Conservation (phyloP, 2,113 vertebrate genomes). For the Perca flavescens region DNA sequence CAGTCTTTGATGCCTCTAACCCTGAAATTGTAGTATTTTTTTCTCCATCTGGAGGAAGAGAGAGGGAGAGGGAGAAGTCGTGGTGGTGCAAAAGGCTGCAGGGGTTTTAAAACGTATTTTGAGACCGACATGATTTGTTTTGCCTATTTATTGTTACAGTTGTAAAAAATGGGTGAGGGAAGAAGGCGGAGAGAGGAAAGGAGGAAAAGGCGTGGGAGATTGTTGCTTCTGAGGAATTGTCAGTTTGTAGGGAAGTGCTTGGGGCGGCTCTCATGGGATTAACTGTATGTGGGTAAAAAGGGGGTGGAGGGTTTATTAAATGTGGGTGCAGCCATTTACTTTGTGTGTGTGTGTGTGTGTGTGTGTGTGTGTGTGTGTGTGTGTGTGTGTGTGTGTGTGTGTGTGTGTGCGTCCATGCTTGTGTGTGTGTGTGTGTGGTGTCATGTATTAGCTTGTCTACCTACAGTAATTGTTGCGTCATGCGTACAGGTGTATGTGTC, state of each 20-base stretch:
- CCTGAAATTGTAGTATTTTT: constrained; percentile 25
- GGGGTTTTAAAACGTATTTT: constrained; percentile 47
- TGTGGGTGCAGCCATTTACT: constrained; percentile 28
- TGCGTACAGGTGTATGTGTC: constrained; percentile 12
- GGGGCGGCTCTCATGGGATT: constrained; percentile 69
- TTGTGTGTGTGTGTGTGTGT: constrained; percentile 3
- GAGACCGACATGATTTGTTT: constrained; percentile 52
- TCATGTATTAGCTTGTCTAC: neutral
- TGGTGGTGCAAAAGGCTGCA: constrained; percentile 20
- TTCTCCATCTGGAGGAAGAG: constrained; percentile 17
- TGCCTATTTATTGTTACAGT: constrained; percentile 54
- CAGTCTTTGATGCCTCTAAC: constrained; percentile 16
- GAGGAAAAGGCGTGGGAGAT: constrained; percentile 18
- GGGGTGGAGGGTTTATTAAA: constrained; percentile 50
- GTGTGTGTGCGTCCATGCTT: neutral
- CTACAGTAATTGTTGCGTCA: neutral
- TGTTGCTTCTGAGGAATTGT: constrained; percentile 57
- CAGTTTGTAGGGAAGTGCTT: constrained; percentile 54
- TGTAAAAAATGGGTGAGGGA: constrained; percentile 32
- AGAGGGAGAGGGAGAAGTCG: neutral
- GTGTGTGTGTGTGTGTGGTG: constrained; percentile 24
- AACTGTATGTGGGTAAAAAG: constrained; percentile 59
- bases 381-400: constrained; percentile 14
- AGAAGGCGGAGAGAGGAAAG: neutral
- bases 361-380: constrained; percentile 19